Conservation (phyloP, 2,113 vertebrate species). For the Herpailurus yagouaroundi region DNA sequence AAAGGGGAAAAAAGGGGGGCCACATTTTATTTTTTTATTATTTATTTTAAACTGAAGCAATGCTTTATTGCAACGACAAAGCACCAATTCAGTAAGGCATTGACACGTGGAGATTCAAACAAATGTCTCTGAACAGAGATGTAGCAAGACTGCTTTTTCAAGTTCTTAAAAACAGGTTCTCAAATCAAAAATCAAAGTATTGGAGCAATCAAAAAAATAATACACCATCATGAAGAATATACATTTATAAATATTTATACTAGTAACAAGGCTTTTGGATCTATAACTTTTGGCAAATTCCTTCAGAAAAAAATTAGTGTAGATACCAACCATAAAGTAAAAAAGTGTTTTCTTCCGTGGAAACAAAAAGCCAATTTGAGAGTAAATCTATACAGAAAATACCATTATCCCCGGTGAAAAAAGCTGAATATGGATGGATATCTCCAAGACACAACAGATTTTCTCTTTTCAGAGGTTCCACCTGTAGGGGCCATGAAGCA, state of each 20-base stretch:
- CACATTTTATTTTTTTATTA: not conserved
- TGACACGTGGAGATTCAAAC: constrained; percentile 80
- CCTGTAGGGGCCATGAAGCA: constrained; percentile 73
- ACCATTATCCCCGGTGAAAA: constrained; percentile 75
- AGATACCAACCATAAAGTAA: constrained; percentile 84
- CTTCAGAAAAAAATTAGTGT: constrained; percentile 82
- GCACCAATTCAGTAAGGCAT: constrained; percentile 82
- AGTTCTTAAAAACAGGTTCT: constrained; percentile 81
- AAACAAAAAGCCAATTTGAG: constrained; percentile 80
- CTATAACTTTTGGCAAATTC: constrained; percentile 78
- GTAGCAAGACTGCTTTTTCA: constrained; percentile 81
- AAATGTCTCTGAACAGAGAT: constrained; percentile 87
- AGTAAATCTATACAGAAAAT: constrained; percentile 77
- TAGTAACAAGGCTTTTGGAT: constrained; percentile 76
- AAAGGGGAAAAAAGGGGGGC: not conserved
- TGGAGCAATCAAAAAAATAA: constrained; percentile 76
- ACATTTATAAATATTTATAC: constrained; percentile 81
- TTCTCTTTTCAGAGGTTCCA: constrained; percentile 80
- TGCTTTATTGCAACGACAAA: constrained; percentile 85
- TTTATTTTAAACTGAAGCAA: constrained; percentile 76
- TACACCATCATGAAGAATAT: constrained; percentile 80
- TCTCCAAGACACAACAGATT: constrained; percentile 77
- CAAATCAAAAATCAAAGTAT: constrained; percentile 76
- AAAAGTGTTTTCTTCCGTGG: constrained; percentile 51
- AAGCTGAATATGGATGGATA: constrained; percentile 76